A percentile compares a stretch with the other conserved stretches of the same genome.
Conservation (phyloP, 2,113 vertebrate species). For the Naja naja region DNA sequence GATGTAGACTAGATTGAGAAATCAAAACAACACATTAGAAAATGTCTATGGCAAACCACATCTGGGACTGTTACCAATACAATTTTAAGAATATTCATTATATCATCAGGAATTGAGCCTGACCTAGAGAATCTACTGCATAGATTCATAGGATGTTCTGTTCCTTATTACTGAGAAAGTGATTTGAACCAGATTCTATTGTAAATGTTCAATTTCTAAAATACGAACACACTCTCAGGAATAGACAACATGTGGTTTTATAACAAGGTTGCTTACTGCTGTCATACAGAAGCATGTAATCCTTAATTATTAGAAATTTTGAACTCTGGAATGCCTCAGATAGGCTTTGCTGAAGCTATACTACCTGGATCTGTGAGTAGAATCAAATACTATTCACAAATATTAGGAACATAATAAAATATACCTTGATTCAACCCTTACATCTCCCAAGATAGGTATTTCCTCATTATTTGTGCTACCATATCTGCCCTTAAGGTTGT, state of each 20-base stretch:
- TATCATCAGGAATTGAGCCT: not conserved
- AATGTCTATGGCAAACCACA: not conserved
- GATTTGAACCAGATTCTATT: not conserved
- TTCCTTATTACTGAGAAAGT: not conserved
- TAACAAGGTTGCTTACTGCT: not conserved
- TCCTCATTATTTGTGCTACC: not conserved
- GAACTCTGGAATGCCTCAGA: not conserved
- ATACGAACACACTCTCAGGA: not conserved
- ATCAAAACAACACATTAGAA: not conserved
- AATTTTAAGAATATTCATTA: not conserved
- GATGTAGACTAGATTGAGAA: not conserved
- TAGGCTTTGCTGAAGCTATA: not conserved
- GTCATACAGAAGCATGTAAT: not conserved
- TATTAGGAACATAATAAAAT: not conserved
- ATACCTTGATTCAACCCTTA: not conserved
- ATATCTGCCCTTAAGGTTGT: not conserved
- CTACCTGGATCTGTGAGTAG: not conserved
- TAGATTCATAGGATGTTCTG: not conserved
- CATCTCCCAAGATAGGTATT: not conserved
- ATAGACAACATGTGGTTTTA: not conserved
- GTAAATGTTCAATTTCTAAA: not conserved
- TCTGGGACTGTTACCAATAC: not conserved
- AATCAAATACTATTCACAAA: not conserved
- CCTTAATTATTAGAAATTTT: not conserved
- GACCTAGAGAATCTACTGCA: not conserved